Evolutionary conservation across 2,888 invertebrate species (phyloP).

Genomic region (Tipula lateralis): DNA sequence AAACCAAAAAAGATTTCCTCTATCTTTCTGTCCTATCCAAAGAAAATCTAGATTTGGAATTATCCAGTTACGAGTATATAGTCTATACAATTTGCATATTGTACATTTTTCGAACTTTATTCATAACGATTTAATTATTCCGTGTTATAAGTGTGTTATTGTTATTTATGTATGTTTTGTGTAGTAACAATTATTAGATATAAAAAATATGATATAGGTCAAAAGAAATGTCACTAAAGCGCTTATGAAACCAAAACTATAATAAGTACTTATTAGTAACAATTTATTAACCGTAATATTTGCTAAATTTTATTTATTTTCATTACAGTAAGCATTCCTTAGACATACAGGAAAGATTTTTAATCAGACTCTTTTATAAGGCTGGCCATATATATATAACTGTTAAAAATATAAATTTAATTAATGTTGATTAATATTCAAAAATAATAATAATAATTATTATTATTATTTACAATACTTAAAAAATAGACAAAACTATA

Average conservation of each 20-base stretch:
- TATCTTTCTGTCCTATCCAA: too few species aligned
- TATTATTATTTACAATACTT: not conserved
- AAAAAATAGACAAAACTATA: not conserved
- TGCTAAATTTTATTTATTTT: not conserved
- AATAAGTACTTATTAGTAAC: not conserved
- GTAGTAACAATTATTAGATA: not conserved
- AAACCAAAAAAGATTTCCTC: too few species aligned
- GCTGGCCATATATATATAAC: not conserved
- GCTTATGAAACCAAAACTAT: not conserved
- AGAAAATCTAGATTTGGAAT: too few species aligned
- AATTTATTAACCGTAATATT: not conserved
- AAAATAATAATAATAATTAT: not conserved
- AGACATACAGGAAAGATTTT: not conserved
- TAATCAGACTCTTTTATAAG: not conserved
- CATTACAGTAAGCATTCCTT: not conserved
- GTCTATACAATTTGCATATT: too few species aligned
- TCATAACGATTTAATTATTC: too few species aligned
- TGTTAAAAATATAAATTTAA: not conserved
- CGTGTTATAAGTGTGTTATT: not conserved
- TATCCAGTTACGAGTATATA: too few species aligned
- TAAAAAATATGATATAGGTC: not conserved
- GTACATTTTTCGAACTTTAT: too few species aligned
- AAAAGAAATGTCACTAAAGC: not conserved
- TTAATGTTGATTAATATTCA: not conserved
- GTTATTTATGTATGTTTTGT: not conserved